These are phyloP conservation scores for Batillaria attramentaria DNA, from an alignment of 1,140 invertebrate genomes.

Conservation along the genomic window DNA sequence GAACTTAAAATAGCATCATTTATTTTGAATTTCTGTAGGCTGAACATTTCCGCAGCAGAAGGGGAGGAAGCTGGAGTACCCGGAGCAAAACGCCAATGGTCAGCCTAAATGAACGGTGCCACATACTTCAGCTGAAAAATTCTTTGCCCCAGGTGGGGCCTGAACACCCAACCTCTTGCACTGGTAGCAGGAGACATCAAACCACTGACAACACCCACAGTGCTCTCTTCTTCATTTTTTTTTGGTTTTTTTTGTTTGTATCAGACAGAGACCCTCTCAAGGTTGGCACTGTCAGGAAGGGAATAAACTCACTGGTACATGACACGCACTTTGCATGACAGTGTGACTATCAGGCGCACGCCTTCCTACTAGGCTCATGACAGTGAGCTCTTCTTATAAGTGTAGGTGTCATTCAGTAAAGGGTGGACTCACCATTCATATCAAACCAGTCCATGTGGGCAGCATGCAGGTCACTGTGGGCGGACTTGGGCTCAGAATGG, in stretches of 20 bases:
- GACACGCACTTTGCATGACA: too few relatives aligned
- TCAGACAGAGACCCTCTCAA: not conserved
- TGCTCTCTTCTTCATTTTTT: not conserved
- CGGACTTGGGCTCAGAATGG: too few relatives aligned
- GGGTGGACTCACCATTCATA: slow-evolving; percentile 31
- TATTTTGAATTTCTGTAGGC: not conserved
- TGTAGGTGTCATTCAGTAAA: too few relatives aligned
- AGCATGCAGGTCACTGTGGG: not conserved
- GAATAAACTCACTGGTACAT: not conserved
- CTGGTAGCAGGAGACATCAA: not conserved
- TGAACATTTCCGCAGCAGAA: too few relatives aligned
- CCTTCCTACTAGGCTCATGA: too few relatives aligned
- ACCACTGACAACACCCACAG: not conserved
- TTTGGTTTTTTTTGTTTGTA: not conserved
- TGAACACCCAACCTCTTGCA: too few relatives aligned
- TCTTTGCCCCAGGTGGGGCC: not conserved
- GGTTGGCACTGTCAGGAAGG: not conserved
- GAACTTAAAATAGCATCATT: not conserved
- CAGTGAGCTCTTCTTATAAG: too few relatives aligned
- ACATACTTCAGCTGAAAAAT: too few relatives aligned
- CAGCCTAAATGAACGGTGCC: too few relatives aligned
- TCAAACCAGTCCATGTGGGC: slow-evolving; percentile 41
- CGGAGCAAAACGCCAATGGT: too few relatives aligned
- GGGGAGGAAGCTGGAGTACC: too few relatives aligned
- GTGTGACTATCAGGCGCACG: too few relatives aligned